Percentiles rank a stretch among this genome's conserved stretches.
phyloP scores from a whole-genome alignment of 2,797 vertebrate species.

The Iguana delicatissima region DNA sequence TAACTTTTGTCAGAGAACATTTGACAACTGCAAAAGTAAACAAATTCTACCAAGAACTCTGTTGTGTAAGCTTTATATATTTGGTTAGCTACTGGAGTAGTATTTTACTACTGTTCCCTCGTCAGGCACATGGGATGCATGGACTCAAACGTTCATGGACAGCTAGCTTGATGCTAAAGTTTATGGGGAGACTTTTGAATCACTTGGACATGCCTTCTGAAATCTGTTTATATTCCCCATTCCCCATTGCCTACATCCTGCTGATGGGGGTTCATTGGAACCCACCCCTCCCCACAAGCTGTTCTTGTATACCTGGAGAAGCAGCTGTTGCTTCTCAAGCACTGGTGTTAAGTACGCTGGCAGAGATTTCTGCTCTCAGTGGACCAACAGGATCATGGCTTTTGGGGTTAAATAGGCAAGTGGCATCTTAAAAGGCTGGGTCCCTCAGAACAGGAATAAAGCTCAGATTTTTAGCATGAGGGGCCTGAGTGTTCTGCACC shows the following conservation, averaged over 20 bases:
- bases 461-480: no score
- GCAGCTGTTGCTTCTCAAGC: no score
- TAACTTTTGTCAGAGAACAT: slow-evolving; percentile 5
- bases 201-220: neutral
- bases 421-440: no score
- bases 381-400: no score
- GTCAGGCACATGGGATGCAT: neutral
- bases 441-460: no score
- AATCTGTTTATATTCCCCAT: neutral
- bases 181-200: neutral
- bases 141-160: neutral
- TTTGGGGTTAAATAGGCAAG: no score
- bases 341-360: no score
- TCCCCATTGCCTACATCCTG: neutral
- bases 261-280: neutral
- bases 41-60: neutral
- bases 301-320: no score
- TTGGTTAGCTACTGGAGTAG: neutral
- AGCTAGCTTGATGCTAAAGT: neutral
- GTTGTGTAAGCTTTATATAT: neutral
- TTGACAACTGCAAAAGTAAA: slow-evolving; percentile 16
- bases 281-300: no score
- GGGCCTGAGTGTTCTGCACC: no score
- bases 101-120: neutral
- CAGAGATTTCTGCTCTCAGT: no score